phyloP scores from a whole-genome alignment of 2,797 vertebrate genomes.

The Phaenicophaeus curvirostris region DNA sequence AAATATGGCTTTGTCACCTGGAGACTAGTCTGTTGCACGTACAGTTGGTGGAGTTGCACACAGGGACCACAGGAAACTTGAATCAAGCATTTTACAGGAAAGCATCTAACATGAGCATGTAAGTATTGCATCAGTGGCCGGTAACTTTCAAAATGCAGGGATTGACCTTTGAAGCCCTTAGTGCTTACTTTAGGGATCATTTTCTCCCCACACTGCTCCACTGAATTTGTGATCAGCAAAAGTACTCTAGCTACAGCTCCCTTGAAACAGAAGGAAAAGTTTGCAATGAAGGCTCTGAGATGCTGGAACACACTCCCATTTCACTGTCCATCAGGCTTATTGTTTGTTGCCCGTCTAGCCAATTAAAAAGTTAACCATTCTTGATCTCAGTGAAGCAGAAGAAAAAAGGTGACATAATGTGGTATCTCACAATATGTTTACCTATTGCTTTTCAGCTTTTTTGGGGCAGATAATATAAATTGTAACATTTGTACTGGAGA shows the following conservation, averaged over 20 bases:
- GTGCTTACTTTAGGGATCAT: conserved; percentile 23
- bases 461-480: neutral
- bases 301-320: neutral
- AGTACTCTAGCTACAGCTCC: conserved; percentile 9
- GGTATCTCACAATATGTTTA: neutral
- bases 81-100: neutral
- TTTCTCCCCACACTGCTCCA: neutral
- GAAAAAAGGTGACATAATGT: neutral
- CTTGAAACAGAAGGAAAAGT: neutral
- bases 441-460: neutral
- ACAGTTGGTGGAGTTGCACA: neutral
- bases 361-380: neutral
- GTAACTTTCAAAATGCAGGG: neutral
- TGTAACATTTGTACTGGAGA: neutral
- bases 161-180: neutral
- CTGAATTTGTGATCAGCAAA: conserved; percentile 26
- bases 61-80: neutral
- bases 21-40: neutral
- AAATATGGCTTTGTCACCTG: neutral
- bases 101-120: neutral
- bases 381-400: neutral
- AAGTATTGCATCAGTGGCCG: neutral
- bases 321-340: neutral
- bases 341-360: neutral
- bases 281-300: conserved; percentile 1